Evolutionary conservation across 2,888 invertebrate species (phyloP).

Genomic region (Globia sparganii): DNA sequence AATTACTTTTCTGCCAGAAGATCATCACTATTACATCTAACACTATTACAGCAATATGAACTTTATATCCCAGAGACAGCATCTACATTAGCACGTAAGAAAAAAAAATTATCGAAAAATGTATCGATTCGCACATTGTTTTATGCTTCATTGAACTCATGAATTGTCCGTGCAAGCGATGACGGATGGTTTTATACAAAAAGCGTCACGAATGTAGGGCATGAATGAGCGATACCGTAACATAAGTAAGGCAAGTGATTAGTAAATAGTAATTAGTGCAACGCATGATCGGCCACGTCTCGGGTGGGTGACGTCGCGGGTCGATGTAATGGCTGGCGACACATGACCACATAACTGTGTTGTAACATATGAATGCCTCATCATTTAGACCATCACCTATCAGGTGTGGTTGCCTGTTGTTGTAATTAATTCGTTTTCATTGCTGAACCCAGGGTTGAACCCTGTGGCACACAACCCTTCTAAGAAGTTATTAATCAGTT

Average conservation of each 20-base stretch:
- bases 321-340: constrained; percentile 30
- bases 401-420: neutral
- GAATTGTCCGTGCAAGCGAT: constrained; percentile 45
- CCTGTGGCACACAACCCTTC: neutral
- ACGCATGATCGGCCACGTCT: constrained; percentile 55
- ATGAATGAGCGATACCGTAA: constrained; percentile 62
- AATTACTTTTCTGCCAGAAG: constrained; percentile 46
- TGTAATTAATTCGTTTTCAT: neutral
- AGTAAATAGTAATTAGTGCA: constrained; percentile 60
- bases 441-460: neutral
- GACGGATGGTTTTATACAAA: constrained; percentile 45
- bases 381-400: constrained; percentile 18
- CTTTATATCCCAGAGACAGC: constrained; percentile 21
- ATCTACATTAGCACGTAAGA: neutral
- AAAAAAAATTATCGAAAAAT: too few relatives aligned
- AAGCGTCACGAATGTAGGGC: constrained; percentile 54
- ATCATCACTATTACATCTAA: constrained; percentile 33
- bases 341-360: constrained; percentile 46
- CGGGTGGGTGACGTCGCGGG: constrained; percentile 33
- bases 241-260: constrained; percentile 55
- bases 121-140: constrained; percentile 41
- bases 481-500: neutral
- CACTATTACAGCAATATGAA: neutral
- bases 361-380: constrained; percentile 31
- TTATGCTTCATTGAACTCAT: constrained; percentile 55